Percentiles rank a stretch among this genome's conserved stretches.
Evolutionary conservation across 2,888 invertebrate genomes (phyloP).

Genomic region (Prosopocoilus inquinatus): DNA sequence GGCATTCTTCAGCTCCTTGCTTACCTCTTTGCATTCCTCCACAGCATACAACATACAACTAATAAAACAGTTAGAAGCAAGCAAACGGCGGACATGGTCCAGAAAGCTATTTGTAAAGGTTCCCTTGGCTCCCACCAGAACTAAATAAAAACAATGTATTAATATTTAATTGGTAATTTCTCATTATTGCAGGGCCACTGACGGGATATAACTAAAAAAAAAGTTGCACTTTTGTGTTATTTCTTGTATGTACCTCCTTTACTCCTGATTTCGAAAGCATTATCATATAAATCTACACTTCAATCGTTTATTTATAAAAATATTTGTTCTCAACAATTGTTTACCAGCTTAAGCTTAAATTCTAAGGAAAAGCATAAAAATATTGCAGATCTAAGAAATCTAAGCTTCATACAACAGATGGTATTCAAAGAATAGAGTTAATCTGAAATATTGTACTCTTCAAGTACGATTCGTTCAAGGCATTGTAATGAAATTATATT

Average conservation of each 20-base stretch:
- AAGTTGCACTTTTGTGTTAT: too few relatives aligned
- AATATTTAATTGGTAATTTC: too few relatives aligned
- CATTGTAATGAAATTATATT: too few relatives aligned
- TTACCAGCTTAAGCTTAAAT: too few relatives aligned
- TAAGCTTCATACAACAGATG: background rate
- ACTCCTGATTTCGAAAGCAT: too few relatives aligned
- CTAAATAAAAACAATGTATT: constrained; percentile 46
- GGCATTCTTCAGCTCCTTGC: constrained; percentile 37
- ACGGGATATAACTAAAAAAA: background rate
- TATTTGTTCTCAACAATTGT: too few relatives aligned
- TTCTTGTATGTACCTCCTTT: too few relatives aligned
- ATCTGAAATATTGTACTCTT: too few relatives aligned
- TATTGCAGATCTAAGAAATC: background rate
- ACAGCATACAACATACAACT: constrained; percentile 85
- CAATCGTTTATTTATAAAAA: too few relatives aligned
- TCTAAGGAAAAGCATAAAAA: too few relatives aligned
- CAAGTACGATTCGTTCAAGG: too few relatives aligned
- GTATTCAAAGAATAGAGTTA: background rate
- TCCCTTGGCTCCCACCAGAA: constrained; percentile 91
- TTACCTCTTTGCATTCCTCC: constrained; percentile 89
- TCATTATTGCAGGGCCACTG: too few relatives aligned
- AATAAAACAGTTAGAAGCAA: constrained; percentile 75
- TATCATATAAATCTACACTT: background rate
- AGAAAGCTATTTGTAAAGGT: constrained; percentile 87
- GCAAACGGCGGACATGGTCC: constrained; percentile 81